Base-by-base conservation (phyloP, 2,797 vertebrate genomes). In the Nyctibius grandis region DNA sequence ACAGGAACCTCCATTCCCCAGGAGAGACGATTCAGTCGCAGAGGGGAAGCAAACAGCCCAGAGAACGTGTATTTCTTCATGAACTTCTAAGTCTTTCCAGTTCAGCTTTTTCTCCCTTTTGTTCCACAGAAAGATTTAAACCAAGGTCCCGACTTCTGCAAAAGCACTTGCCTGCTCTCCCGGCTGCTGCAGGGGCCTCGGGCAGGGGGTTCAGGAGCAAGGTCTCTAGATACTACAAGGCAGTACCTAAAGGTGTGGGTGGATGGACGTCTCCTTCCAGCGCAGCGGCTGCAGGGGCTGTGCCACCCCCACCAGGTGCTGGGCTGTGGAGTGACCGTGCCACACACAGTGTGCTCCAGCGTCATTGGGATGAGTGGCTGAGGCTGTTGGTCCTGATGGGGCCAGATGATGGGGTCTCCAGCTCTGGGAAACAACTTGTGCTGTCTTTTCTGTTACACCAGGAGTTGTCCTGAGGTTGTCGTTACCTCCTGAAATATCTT, bases 181-280 rank as follows among this genome's bases (percentile, higher is more conserved):
- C 34, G 44, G 26, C 20, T 4, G 0, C 48, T 34, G 23, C 0
- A 2, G 22, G 28, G 79, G 15, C 48, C 44, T 67, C 0, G 0
- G 42, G n/a, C 34, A 54, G 40, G 15, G 29, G 20, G 28, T 67
- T 80, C 0, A 5, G 28, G 64, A 60, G 47, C 0, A 0, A 73
- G 29, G 23, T 36, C 53, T 59, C 54, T 40, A 1, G 5, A 4
- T 6, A 17, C 10, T 11, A 20, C 31, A 21, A 36, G 45, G 36
- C 54, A 48, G 61, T 28, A n/a, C 50, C 34, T 26, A 15, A n/a
- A 59, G 28, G 16, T 57, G 17, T 0, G 0, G 28, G 31, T 22
- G 1, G 3, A 45, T 26, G 18, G 61, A 75, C 21, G 3, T 57
- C 45, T 78, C 51, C 44, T 79, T 64, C 25, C 77, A 48, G 42